A percentile compares a stretch with the other conserved stretches of the same genome.
Evolutionary conservation across 1,140 invertebrate species (phyloP).

Genomic region (Paraescarpia echinospica): DNA sequence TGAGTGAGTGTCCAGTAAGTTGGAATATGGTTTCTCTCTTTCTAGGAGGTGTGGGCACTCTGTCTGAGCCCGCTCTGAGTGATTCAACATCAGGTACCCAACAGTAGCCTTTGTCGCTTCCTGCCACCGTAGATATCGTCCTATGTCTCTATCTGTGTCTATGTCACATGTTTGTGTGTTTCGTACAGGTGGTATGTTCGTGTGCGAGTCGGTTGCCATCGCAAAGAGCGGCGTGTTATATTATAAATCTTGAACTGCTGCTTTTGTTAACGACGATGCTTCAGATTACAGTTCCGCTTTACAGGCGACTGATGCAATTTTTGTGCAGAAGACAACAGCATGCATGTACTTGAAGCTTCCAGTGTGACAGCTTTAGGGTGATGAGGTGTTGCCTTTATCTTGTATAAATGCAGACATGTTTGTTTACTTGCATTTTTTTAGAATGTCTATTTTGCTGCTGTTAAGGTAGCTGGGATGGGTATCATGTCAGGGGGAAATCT

Average conservation of each 20-base stretch:
- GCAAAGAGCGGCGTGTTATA: neutral
- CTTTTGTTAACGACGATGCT: neutral
- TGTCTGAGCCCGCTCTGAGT: slow-evolving; percentile 20
- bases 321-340: neutral
- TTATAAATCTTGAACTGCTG: neutral
- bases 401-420: neutral
- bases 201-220: neutral
- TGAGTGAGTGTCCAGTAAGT: neutral
- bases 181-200: neutral
- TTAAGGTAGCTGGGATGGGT: no score
- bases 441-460: neutral
- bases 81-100: slow-evolving; percentile 8
- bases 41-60: slow-evolving; percentile 22
- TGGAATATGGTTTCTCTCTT: neutral
- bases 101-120: neutral
- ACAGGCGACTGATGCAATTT: neutral
- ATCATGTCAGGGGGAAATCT: no score
- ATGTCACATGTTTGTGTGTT: neutral
- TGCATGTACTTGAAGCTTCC: neutral
- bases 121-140: neutral
- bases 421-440: slow-evolving; percentile 8
- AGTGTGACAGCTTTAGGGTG: neutral
- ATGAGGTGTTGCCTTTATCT: slow-evolving; percentile 9
- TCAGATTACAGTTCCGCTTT: neutral
- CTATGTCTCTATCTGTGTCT: neutral